Evolutionary conservation across 2,113 vertebrate species (phyloP), one percentile per base, ranked within the genome.

Genomic region (Noctilio leporinus): DNA sequence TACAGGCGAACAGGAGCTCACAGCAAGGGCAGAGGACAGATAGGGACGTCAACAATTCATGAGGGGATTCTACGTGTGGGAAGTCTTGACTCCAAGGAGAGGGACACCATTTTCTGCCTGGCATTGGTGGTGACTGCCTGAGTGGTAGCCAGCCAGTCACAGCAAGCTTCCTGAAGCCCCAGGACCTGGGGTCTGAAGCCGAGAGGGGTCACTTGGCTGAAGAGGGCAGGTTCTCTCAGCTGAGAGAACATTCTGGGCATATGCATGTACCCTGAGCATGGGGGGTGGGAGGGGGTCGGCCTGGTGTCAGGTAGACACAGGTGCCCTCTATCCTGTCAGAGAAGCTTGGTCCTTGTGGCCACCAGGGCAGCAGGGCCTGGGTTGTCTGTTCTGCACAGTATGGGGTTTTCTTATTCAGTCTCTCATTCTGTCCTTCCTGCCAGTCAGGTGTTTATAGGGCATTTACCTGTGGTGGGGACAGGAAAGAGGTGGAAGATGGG

Each of bases 241-340:
- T 0, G 2, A 38, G 2, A 38, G 47, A 75, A n/a, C 2, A 5
- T 59, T 49, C 59, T 33, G 30, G 43, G 47, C 59, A 11, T 1
- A 1, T 5, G 33, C 24, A 15, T 7, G 33, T 10, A 16, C 4
- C 3, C 40, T 70, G 69, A 86, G 64, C 24, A 0, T 2, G 3
- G 22, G 19, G 3, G 26, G 19, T 2, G 26, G 10, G 20, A 15
- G 17, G 26, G 69, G 28, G 30, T 22, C 33, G 9, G 49, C 16
- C 33, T 43, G 26, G 0, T 43, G 62, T 51, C 20, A 16, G 38
- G 40, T 14, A 51, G 81, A 75, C 24, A 4, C 9, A 17, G 7
- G 28, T 1, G 15, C 45, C 64, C 30, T 62, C 3, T 3, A 5
- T 19, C 11, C 72, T 65, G 15, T 14, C 2, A 0, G 20, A 55